Conservation (phyloP, 2,888 invertebrate species). For the Andrena flavipes region DNA sequence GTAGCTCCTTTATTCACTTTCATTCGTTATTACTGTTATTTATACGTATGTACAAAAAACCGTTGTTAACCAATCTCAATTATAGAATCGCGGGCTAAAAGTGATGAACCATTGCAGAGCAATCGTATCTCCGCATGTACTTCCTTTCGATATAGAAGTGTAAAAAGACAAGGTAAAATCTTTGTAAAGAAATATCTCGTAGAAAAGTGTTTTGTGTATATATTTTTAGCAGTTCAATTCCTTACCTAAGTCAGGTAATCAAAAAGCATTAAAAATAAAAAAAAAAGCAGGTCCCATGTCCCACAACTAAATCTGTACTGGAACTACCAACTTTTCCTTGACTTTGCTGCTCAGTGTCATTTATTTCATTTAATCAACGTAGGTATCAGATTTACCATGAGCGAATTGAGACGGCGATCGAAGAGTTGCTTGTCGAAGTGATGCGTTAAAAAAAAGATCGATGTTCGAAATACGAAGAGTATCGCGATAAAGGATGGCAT, state of each 20-base stretch:
- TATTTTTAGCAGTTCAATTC: slow-evolving; percentile 56
- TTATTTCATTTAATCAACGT: slow-evolving; percentile 21
- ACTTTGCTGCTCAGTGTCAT: background rate
- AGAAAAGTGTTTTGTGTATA: slow-evolving; percentile 71
- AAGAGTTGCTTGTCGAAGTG: slow-evolving; percentile 13
- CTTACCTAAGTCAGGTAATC: slow-evolving; percentile 54
- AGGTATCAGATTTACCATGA: slow-evolving; percentile 25
- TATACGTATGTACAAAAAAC: slow-evolving; percentile 82
- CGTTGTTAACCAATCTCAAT: slow-evolving; percentile 71
- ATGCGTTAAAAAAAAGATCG: slow-evolving; percentile 31
- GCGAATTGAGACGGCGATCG: background rate
- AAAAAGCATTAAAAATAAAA: slow-evolving; percentile 49
- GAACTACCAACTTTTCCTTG: slow-evolving; percentile 45
- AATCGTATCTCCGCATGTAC: slow-evolving; percentile 49
- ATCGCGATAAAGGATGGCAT: slow-evolving; percentile 64
- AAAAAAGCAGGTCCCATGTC: slow-evolving; percentile 63
- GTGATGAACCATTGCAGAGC: slow-evolving; percentile 48
- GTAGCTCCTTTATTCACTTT: slow-evolving; percentile 81
- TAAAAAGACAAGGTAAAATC: slow-evolving; percentile 59
- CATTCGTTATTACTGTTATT: slow-evolving; percentile 78
- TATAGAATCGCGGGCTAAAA: slow-evolving; percentile 61
- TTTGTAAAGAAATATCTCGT: slow-evolving; percentile 65
- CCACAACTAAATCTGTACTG: slow-evolving; percentile 59
- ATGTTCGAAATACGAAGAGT: slow-evolving; percentile 46
- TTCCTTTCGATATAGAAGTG: slow-evolving; percentile 56